Conservation (phyloP, 2,888 invertebrate species). For the Seira sanloemensis region DNA sequence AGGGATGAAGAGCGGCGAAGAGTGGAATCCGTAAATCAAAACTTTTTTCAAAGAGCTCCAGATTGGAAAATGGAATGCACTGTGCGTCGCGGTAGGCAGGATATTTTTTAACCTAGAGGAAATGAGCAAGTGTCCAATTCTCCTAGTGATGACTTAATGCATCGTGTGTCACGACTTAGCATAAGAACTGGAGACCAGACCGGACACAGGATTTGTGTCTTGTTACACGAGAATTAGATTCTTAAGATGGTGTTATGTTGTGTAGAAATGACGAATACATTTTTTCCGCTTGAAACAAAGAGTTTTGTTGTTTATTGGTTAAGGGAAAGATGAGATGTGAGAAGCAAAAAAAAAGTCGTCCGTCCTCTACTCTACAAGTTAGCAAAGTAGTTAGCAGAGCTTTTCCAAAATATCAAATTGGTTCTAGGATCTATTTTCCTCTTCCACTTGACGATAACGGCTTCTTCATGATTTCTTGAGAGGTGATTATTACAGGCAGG, state of each 20-base stretch:
- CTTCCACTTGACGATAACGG: conserved; percentile 30
- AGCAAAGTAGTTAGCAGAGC: conserved; percentile 62
- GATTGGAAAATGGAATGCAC: not conserved
- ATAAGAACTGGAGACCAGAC: no score
- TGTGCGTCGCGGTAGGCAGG: conserved; percentile 50
- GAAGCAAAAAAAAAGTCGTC: conserved; percentile 13
- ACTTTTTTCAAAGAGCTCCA: not conserved
- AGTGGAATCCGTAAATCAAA: conserved; percentile 20
- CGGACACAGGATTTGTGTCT: not conserved
- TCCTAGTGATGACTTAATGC: conserved; percentile 43
- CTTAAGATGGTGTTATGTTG: no score
- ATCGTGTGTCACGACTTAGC: conserved; percentile 47
- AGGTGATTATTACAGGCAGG: conserved; percentile 19
- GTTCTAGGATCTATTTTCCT: no score
- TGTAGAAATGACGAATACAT: no score
- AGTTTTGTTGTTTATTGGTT: conserved; percentile 33
- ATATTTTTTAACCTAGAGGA: conserved; percentile 25
- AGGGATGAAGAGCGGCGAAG: no score
- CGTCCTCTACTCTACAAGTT: conserved; percentile 48
- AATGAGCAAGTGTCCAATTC: conserved; percentile 41
- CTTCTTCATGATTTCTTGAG: conserved; percentile 17
- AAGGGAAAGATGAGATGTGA: conserved; percentile 25
- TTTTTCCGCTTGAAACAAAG: not conserved
- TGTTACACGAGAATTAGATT: no score
- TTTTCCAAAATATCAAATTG: conserved; percentile 35